Percentiles rank a stretch among this genome's conserved stretches.
These are phyloP conservation scores for Halocynthia roretzi DNA, from an alignment of 23 tunicate species.

Conservation along the genomic window DNA sequence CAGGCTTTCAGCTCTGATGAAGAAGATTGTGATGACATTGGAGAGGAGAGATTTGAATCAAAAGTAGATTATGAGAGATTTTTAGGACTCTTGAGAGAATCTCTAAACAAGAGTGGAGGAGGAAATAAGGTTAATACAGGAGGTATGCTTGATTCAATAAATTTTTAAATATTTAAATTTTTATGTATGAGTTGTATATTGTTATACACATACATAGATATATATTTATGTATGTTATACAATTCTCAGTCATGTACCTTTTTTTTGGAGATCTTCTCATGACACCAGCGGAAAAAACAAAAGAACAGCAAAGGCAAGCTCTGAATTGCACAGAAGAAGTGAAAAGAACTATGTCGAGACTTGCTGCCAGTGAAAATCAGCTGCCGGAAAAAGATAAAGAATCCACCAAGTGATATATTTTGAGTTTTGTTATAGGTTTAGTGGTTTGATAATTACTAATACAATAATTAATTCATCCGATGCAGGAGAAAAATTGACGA, in stretches of 20 bases:
- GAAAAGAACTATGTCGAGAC: conserved; percentile 61
- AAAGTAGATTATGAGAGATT: conserved; percentile 73
- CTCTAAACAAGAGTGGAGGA: conserved; percentile 36
- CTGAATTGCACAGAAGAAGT: conserved; percentile 88
- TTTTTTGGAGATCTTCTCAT: not conserved
- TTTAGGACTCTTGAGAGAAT: conserved; percentile 53
- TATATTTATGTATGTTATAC: too few species aligned
- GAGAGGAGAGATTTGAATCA: conserved; percentile 57
- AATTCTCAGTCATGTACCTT: too few species aligned
- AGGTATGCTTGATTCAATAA: too few species aligned
- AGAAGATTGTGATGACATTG: conserved; percentile 55
- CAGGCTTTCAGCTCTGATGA: conserved; percentile 20
- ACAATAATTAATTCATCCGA: not conserved
- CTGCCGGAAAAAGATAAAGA: conserved; percentile 7
- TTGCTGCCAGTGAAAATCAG: conserved; percentile 30
- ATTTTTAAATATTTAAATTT: too few species aligned
- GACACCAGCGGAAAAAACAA: conserved; percentile 25
- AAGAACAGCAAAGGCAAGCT: conserved; percentile 25
- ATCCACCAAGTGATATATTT: not conserved
- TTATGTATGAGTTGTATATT: too few species aligned
- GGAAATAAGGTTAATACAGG: not conserved
- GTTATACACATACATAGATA: too few species aligned
- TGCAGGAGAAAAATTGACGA: conserved; percentile 56
- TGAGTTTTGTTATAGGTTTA: not conserved
- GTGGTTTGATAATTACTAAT: not conserved